phyloP scores from a whole-genome alignment of 2,113 vertebrate genomes.

The Eulacestoma nigropectus region DNA sequence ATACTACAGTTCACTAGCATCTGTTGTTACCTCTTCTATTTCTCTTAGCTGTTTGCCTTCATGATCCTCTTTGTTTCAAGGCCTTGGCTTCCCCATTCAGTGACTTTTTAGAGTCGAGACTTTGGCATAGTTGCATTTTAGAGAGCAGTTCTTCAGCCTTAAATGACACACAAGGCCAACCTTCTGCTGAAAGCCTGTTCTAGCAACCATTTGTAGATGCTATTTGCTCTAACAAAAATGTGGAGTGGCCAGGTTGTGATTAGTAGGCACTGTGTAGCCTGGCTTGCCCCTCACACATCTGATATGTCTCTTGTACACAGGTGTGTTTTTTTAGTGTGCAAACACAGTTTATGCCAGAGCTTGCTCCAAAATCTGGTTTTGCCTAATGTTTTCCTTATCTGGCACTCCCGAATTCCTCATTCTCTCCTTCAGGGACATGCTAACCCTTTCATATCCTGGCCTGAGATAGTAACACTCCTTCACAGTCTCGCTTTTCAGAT shows the following conservation, averaged over 20 bases:
- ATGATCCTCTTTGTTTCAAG: not conserved
- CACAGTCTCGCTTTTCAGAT: not conserved
- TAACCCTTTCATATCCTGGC: not conserved
- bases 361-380: not conserved
- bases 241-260: not conserved
- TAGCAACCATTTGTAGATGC: not conserved
- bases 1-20: not conserved
- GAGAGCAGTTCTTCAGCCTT: not conserved
- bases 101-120: not conserved
- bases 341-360: not conserved
- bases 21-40: not conserved
- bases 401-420: conserved; percentile 27
- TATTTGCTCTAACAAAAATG: not conserved
- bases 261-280: not conserved
- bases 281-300: not conserved
- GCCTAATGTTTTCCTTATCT: not conserved
- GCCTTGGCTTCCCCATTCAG: not conserved
- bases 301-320: not conserved
- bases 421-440: not conserved
- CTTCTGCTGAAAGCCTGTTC: not conserved
- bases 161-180: not conserved
- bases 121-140: not conserved
- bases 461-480: not conserved
- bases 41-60: not conserved
- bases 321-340: not conserved